phyloP scores from a whole-genome alignment of 2,113 vertebrate genomes.

The Petrocephalus zakoni region DNA sequence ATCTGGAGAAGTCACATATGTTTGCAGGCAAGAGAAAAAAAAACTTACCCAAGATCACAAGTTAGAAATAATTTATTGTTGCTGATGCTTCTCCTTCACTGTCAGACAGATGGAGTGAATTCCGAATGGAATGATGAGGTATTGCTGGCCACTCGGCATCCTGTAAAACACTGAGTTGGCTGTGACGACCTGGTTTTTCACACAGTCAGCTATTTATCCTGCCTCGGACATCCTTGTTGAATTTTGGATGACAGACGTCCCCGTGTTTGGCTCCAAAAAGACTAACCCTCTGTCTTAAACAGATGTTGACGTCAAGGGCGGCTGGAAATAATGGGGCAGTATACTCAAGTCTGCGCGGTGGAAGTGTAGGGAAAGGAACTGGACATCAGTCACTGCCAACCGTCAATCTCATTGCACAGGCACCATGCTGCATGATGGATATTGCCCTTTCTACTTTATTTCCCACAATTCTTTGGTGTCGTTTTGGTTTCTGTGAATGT shows the following conservation, averaged over 20 bases:
- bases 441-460: not conserved
- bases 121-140: conserved; percentile 43
- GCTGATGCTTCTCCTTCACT: conserved; percentile 48
- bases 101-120: conserved; percentile 50
- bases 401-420: not conserved
- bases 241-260: not conserved
- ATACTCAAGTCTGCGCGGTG: not conserved
- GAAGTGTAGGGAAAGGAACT: not conserved
- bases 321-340: not conserved
- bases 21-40: conserved; percentile 43
- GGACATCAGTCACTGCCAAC: not conserved
- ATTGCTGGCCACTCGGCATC: conserved; percentile 27
- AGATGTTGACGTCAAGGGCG: not conserved
- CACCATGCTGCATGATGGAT: not conserved
- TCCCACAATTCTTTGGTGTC: not conserved
- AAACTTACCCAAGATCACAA: conserved; percentile 55
- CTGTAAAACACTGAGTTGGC: conserved; percentile 2
- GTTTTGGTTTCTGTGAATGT: not conserved
- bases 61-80: conserved; percentile 57
- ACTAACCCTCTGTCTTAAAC: not conserved
- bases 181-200: not conserved
- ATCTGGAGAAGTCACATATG: conserved; percentile 54
- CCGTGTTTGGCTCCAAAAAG: not conserved
- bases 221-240: not conserved
- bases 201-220: not conserved